Evolutionary conservation across 2,888 invertebrate genomes (phyloP), one percentile per base, ranked within the genome.

Genomic region (Terebella lapidaria): DNA sequence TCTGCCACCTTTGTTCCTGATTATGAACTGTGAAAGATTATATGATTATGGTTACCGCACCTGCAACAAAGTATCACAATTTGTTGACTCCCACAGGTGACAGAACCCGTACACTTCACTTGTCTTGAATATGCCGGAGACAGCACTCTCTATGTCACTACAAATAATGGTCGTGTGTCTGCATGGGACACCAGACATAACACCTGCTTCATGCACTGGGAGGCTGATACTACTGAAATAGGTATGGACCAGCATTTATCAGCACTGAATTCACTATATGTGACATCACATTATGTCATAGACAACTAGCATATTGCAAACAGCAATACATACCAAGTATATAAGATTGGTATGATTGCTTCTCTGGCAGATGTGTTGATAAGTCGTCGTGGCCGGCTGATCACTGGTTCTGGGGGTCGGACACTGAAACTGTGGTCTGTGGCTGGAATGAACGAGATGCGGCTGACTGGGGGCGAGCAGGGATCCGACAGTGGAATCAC

Each of bases 201-300:
- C 64, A 70, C 71, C 5, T 79, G 79, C 66, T 75, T 79, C 64
- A 71, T 80, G 69, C 77, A 78, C 67, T 80, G 79, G 79, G 76
- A 78, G 59, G 79, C 77, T 20, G 79, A 79, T 66, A 68, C 58
- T 5, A 63, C 69, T 18, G 78, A 79, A 64, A 77, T 79, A 61
- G 74, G 78, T 77, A 58, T 57, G 70, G 20, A 3, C 30, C 26
- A 26, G 25, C 20, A 52, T 18, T 22, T 20, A 25, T 24, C n/a
- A 52, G 26, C 25, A 49, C 51, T 49, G 51, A 22, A 20, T 10
- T 49, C 51, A 20, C 5, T 49, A 10, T 49, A 15, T 10, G 24
- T 20, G 24, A 10, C 54, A 22, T 35, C 42, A 15, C 10, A 35
- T n/a, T 15, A 35, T 35, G 42, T n/a, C n/a, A 35, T 10, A 35